Percentiles rank a stretch among this genome's conserved stretches.
These are phyloP conservation scores for Calameuta pallipes DNA, from an alignment of 2,888 invertebrate genomes.

Conservation along the genomic window DNA sequence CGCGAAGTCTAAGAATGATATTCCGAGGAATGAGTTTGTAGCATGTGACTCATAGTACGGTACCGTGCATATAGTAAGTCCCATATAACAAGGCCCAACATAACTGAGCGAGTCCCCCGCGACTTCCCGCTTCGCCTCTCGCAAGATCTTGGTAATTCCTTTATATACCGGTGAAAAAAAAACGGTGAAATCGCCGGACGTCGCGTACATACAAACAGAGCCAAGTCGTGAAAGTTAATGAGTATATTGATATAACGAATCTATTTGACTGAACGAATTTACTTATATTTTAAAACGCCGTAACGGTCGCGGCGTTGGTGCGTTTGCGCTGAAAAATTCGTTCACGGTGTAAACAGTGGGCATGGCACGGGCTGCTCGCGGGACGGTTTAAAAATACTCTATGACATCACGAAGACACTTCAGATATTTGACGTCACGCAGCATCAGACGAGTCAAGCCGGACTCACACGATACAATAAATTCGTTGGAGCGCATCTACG, in stretches of 20 bases:
- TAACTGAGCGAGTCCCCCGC: not conserved
- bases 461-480: not conserved
- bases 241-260: not conserved
- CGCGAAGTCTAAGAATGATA: not conserved
- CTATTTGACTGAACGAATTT: not conserved
- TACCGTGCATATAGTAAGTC: not conserved
- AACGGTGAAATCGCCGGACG: conserved; percentile 9
- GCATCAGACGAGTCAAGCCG: conserved; percentile 21
- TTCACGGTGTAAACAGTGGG: conserved; percentile 5
- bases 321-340: not conserved
- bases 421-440: conserved; percentile 38
- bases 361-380: conserved; percentile 16
- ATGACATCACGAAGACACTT: conserved; percentile 46
- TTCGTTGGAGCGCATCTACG: not conserved
- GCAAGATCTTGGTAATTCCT: conserved; percentile 1
- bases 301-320: not conserved
- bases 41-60: not conserved
- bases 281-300: not conserved
- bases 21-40: not conserved
- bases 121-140: not conserved
- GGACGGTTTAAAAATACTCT: conserved; percentile 42
- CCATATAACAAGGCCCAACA: not conserved
- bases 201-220: not conserved
- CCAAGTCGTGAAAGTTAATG: not conserved
- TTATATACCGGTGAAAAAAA: conserved; percentile 10